Evolutionary conservation across 2,888 invertebrate species (phyloP).

Genomic region (Antheraea assamensis): DNA sequence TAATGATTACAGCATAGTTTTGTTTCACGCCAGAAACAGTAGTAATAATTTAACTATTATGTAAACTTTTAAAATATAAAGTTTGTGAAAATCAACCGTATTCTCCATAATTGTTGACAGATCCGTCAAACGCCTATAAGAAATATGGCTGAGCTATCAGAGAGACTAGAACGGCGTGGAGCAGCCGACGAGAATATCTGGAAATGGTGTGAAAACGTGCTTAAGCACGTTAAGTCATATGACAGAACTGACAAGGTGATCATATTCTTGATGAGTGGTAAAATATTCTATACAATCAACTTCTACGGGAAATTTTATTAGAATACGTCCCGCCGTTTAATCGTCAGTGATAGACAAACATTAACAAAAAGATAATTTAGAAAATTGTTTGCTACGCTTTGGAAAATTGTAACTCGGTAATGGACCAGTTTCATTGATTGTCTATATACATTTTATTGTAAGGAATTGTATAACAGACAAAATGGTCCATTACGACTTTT

Average conservation of each 20-base stretch:
- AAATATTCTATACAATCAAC: neutral
- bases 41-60: too few relatives aligned
- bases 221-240: conserved; percentile 37
- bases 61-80: too few relatives aligned
- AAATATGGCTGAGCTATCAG: conserved; percentile 56
- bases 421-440: too few relatives aligned
- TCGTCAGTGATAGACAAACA: too few relatives aligned
- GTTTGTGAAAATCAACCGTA: neutral
- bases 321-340: neutral
- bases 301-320: neutral
- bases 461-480: too few relatives aligned
- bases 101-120: neutral
- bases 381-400: too few relatives aligned
- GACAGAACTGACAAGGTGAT: conserved; percentile 27
- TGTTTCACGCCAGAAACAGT: too few relatives aligned
- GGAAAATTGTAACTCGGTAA: too few relatives aligned
- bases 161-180: conserved; percentile 59
- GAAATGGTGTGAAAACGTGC: conserved; percentile 61
- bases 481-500: too few relatives aligned
- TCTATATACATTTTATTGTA: too few relatives aligned
- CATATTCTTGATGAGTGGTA: conserved; percentile 5
- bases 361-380: too few relatives aligned
- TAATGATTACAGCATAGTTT: too few relatives aligned
- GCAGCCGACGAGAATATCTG: conserved; percentile 66
- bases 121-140: conserved; percentile 53